Evolutionary conservation across 2,797 vertebrate species (phyloP), one percentile per base, ranked within the genome.

Genomic region (Poeciliopsis gracilis): DNA sequence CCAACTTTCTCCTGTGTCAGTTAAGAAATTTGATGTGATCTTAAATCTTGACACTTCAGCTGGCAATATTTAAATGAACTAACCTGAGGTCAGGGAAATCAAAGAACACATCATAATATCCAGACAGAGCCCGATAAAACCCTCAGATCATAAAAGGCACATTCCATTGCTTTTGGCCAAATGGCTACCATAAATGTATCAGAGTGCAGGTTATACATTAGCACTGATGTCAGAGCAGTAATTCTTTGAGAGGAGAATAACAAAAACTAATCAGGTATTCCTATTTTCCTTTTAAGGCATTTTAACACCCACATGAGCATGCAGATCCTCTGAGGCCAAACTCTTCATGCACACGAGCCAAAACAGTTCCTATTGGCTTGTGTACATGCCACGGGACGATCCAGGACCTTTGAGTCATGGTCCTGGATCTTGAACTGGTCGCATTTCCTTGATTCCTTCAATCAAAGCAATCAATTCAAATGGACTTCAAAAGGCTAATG

Each of bases 81-180:
- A 84, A 91, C 80, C 86, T 87, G 81, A 87, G 91, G 91, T 94
- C 80, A 88, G 69, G 73, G 78, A 80, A 92, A 92, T 91, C 88
- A 92, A 89, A 93, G 75, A 84, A 86, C 86, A 84, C 84, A 77
- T 91, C 87, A 80, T 85, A 92, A 90, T 89, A 93, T 87, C 80
- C 86, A 88, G 86, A 89, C 84, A 85, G 82, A 88, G 84, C 73
- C 76, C 90, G 91, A 94, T 93, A 93, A 94, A 93, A 90, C 87
- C 84, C 75, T 90, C 84, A 91, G 85, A 93, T 94, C 91, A 93
- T 94, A 95, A 94, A 94, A 92, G 86, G 80, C 76, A 66, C 77
- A 89, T 86, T 91, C 73, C 81, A 57, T 79, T 81, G 85, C 92
- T 82, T 84, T 79, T 77, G 84, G 91, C 90, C 86, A 88, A 93